A percentile compares a stretch with the other conserved stretches of the same genome.
These are phyloP conservation scores for Colletes collaris DNA, from an alignment of 2,888 invertebrate genomes.

Conservation along the genomic window DNA sequence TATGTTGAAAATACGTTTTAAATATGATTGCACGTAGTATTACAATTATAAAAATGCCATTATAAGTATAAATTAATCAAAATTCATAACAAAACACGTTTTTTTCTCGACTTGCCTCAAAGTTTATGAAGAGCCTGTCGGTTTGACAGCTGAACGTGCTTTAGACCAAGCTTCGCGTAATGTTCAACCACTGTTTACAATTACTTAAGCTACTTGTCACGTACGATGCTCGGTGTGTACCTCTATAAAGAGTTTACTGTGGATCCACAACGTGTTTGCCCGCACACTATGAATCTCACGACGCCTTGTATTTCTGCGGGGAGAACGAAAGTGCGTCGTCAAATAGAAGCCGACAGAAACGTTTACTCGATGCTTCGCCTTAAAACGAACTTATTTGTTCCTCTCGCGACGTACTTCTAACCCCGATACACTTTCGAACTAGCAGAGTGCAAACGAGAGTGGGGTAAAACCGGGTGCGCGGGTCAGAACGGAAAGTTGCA, in stretches of 20 bases:
- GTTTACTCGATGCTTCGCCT: conserved; percentile 28
- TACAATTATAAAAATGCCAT: too few relatives aligned
- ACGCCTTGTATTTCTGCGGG: conserved; percentile 16
- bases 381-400: not conserved
- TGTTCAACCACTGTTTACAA: conserved; percentile 59
- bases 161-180: conserved; percentile 9
- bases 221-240: conserved; percentile 49
- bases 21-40: too few relatives aligned
- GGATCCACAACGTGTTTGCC: conserved; percentile 47
- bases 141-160: conserved; percentile 53
- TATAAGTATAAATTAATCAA: too few relatives aligned
- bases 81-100: not conserved
- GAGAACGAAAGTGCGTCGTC: conserved; percentile 47
- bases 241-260: conserved; percentile 46
- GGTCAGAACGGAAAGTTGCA: too few relatives aligned
- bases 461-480: too few relatives aligned
- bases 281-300: conserved; percentile 33
- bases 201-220: conserved; percentile 65
- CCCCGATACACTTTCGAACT: not conserved
- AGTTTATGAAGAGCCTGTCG: conserved; percentile 43
- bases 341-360: conserved; percentile 35
- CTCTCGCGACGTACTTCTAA: too few relatives aligned
- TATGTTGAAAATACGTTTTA: too few relatives aligned
- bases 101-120: conserved; percentile 22
- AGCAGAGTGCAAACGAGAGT: too few relatives aligned